phyloP scores from a whole-genome alignment of 1,140 invertebrate species.

The Chironomus striatipennis region DNA sequence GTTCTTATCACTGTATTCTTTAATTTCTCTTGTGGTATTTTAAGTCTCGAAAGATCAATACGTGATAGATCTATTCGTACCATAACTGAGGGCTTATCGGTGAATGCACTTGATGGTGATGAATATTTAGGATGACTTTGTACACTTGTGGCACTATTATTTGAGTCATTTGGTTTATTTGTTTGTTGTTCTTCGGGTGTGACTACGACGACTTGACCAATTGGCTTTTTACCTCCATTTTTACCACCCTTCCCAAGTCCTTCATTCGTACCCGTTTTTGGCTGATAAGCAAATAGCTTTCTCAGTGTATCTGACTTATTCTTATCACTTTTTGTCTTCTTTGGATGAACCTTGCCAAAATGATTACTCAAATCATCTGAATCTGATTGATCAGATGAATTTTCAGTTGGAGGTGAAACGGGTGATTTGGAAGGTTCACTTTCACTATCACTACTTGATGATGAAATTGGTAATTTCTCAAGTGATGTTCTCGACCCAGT shows the following conservation, averaged over 20 bases:
- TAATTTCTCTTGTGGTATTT: constrained; percentile 31
- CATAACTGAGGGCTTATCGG: constrained; percentile 33
- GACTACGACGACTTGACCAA: constrained; percentile 41
- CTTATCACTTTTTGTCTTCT: constrained; percentile 43
- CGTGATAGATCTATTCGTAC: constrained; percentile 38
- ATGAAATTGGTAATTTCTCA: not conserved
- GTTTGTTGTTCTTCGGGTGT: constrained; percentile 33
- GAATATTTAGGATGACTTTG: constrained; percentile 26
- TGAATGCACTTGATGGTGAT: constrained; percentile 33
- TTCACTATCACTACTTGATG: not conserved
- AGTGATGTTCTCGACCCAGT: not conserved
- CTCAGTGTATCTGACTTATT: constrained; percentile 61
- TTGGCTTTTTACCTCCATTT: constrained; percentile 43
- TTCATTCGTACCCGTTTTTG: constrained; percentile 45
- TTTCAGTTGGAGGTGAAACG: constrained; percentile 4
- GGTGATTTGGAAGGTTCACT: not conserved
- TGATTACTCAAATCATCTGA: not conserved
- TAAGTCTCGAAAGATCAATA: constrained; percentile 27
- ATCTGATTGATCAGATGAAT: not conserved
- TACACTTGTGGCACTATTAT: constrained; percentile 10
- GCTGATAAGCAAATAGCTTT: constrained; percentile 49
- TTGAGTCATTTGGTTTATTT: constrained; percentile 22
- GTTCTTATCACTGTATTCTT: not conserved
- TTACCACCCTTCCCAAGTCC: constrained; percentile 48
- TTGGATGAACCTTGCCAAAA: not conserved